Conservation (phyloP, 2,888 invertebrate species). For the Ichneumon xanthorius region DNA sequence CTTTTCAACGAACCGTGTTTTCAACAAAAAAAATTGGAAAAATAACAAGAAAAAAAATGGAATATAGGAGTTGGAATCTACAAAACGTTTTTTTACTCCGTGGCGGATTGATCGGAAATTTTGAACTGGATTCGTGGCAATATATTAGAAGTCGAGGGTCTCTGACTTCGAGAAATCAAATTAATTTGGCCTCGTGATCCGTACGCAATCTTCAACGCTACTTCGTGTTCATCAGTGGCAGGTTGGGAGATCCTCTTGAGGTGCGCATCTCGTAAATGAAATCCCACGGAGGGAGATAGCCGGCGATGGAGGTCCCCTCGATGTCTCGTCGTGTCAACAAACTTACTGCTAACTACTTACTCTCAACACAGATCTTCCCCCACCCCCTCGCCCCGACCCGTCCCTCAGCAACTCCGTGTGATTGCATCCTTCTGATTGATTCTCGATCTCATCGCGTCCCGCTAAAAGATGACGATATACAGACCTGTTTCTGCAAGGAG, state of each 20-base stretch:
- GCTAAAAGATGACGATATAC: conserved; percentile 5
- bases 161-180: conserved; percentile 56
- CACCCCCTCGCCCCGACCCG: neutral
- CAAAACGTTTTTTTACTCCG: neutral
- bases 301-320: conserved; percentile 42
- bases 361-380: conserved; percentile 40
- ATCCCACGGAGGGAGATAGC: conserved; percentile 22
- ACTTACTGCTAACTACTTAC: conserved; percentile 52
- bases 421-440: conserved; percentile 63
- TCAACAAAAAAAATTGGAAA: too few relatives aligned
- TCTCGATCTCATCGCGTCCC: conserved; percentile 29
- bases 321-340: conserved; percentile 60
- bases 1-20: too few relatives aligned
- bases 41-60: too few relatives aligned
- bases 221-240: conserved; percentile 44
- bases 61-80: neutral
- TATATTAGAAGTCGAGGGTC: conserved; percentile 12
- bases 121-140: too few relatives aligned
- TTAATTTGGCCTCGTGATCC: conserved; percentile 43
- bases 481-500: neutral
- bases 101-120: neutral
- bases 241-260: conserved; percentile 39
- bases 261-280: conserved; percentile 53
- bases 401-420: conserved; percentile 37
- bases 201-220: conserved; percentile 52